Evolutionary conservation across 2,888 invertebrate genomes (phyloP), one percentile per base, ranked within the genome.

Genomic region (Adineta ricciae): DNA sequence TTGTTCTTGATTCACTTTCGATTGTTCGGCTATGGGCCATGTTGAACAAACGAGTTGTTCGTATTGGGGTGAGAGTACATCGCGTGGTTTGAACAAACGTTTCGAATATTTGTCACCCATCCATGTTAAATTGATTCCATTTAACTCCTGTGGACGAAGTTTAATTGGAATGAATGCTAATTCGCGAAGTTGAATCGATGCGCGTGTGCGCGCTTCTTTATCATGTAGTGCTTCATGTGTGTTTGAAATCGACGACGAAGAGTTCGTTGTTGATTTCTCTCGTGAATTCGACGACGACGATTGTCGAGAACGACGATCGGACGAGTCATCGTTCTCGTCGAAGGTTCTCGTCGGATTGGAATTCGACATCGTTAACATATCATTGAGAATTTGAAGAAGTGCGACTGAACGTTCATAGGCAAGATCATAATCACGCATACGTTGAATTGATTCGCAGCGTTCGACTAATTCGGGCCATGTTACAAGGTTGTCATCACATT

Each of bases 391-490:
- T 38, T 52, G 49, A 38, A 86, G 41, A 32, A 86, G n/a, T 27
- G 84, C 64, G 9, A 84, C 24, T 52, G 86, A 84, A 54, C 86
- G 78, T 64, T 86, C 86, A 52, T 73, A 41, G 9, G 84, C 86
- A n/a, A 73, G 49, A 54, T 85, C 85, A 54, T 85, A 85, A 24
- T 86, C 86, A 83, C 83, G 56, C 41, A 84, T 84, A 50, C 84
- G 84, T 16, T 84, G 52, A 7, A 86, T 84, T 1, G 83, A 84
- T 52, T 86, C 86, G 32, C 84, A 84, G 27, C 86, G 73, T 83
- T 86, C 86, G 16, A 83, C 72, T 14, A 86, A 49, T 83, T 86
- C 86, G 2, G 21, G 27, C 86, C 86, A 86, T 32, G 82, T 84
- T 3, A 86, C 38, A 78, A 78, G 41, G 32, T 78, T 78, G 32